Evolutionary conservation across 64 coral and sea anemone genomes (phyloP).

Genomic region (Pocillopora verrucosa): DNA sequence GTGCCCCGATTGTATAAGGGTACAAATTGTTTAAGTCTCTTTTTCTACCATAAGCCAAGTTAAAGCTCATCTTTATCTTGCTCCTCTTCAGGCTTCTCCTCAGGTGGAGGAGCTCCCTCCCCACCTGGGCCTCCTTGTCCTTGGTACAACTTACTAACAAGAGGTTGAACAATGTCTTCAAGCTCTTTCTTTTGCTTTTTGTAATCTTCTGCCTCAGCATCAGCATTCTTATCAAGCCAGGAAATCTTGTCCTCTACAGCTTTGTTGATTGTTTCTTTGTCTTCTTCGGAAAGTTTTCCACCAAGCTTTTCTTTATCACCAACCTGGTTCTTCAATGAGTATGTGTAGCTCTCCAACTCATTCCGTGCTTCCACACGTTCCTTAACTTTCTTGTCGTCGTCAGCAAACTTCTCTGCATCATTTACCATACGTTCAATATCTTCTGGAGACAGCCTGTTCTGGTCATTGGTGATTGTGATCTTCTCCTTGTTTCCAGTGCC

Average conservation of each 20-base stretch:
- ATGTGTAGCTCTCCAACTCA: constrained; percentile 97
- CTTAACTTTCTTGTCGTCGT: constrained; percentile 96
- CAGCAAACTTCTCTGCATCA: constrained; percentile 99
- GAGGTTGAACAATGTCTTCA: constrained; percentile 98
- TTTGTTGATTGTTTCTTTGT: constrained; percentile 89
- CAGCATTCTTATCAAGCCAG: constrained; percentile 97
- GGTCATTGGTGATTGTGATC: constrained; percentile 99
- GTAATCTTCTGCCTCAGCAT: constrained; percentile 87
- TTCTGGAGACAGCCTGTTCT: constrained; percentile 95
- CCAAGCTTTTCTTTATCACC: constrained; percentile 99
- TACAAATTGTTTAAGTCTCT: not conserved
- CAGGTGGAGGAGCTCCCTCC: constrained; percentile 62
- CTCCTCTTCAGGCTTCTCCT: constrained; percentile 82
- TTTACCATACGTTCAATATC: constrained; percentile 99
- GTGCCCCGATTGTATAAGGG: not conserved
- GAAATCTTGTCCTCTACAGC: constrained; percentile 88
- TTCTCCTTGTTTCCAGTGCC: constrained; percentile 99
- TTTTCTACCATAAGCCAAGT: constrained; percentile 9
- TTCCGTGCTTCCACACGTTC: constrained; percentile 92
- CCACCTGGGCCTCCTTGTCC: constrained; percentile 83
- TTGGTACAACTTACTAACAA: constrained; percentile 99
- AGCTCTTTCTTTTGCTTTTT: constrained; percentile 98
- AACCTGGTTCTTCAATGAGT: constrained; percentile 99
- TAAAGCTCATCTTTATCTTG: constrained; percentile 98
- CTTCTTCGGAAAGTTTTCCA: constrained; percentile 93